Evolutionary conservation across 2,888 invertebrate species (phyloP), one percentile per base, ranked within the genome.

Genomic region (Drosophila ustulata): DNA sequence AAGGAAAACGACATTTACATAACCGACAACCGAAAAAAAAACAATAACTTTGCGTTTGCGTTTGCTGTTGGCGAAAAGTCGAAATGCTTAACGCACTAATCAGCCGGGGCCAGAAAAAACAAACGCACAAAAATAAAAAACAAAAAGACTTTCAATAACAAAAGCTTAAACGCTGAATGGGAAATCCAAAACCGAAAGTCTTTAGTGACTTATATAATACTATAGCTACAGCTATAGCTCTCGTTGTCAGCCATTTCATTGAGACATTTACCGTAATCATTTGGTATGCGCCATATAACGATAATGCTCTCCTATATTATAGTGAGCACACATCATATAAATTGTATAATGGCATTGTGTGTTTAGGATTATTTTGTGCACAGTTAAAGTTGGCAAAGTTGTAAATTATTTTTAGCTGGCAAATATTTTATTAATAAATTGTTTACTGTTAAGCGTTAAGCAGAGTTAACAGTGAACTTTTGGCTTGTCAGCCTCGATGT

Each of bases 51-150:
- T 58, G 43, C 13, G 55, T 49, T 47, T 45, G 32, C 18, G 18
- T 18, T 18, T 18, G 30, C 37, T 37, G 23, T 58, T 51, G 53
- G 61, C 64, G 62, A 83, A 82, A 85, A 82, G 53, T 71, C 63
- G 72, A 82, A 85, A 66, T 71, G 66, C 56, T 68, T 47, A 57
- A 82, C 80, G 76, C 88, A 82, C 82, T 69, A 79, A 82, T 82
- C 82, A 63, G 67, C 49, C 63, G 56, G 53, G 39, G 9, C 23
- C 13, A 13, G 25, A 56, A 56, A 45, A 5, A 9, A 2, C 9
- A 45, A 30, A 25, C 18, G 18, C 18, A 18, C 18, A 8, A 7
- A 45, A 8, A 45, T 43, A 32, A 18, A n/a, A 47, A 57, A 61
- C 50, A 50, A 62, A 63, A 58, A 56, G 49, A 53, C 50, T 64